These are phyloP conservation scores for Morpho achilles DNA, from an alignment of 2,888 invertebrate species.

Conservation along the genomic window DNA sequence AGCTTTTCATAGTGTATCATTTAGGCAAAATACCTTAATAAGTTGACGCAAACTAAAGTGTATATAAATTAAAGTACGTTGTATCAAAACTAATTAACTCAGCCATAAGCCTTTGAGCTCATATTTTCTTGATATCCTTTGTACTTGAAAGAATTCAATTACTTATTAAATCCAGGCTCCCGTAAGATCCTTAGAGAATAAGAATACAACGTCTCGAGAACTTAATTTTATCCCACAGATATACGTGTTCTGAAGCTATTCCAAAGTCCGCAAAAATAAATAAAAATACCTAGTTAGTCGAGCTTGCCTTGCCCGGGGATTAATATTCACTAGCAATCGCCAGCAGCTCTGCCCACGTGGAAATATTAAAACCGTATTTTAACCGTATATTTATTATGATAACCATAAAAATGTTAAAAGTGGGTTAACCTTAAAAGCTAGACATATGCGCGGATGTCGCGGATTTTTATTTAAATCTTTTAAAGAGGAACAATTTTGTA, in stretches of 20 bases:
- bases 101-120: neutral
- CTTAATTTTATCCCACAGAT: slow-evolving; percentile 9
- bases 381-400: too few relatives aligned
- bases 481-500: too few relatives aligned
- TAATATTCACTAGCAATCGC: neutral
- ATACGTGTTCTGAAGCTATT: slow-evolving; percentile 7
- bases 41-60: too few relatives aligned
- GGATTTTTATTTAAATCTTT: too few relatives aligned
- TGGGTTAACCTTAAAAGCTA: too few relatives aligned
- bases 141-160: slow-evolving; percentile 6
- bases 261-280: neutral
- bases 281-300: neutral
- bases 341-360: too few relatives aligned
- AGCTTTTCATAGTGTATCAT: too few relatives aligned
- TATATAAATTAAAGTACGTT: neutral
- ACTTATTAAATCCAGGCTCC: slow-evolving; percentile 3
- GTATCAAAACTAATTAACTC: slow-evolving; percentile 7
- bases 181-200: slow-evolving; percentile 3
- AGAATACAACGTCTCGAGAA: neutral
- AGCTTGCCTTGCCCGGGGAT: neutral
- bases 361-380: too few relatives aligned
- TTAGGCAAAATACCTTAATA: too few relatives aligned
- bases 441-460: too few relatives aligned
- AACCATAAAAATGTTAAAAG: too few relatives aligned
- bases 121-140: slow-evolving; percentile 8